These are phyloP conservation scores for Microtus ochrogaster DNA, from an alignment of 2,113 vertebrate species.

Conservation along the genomic window DNA sequence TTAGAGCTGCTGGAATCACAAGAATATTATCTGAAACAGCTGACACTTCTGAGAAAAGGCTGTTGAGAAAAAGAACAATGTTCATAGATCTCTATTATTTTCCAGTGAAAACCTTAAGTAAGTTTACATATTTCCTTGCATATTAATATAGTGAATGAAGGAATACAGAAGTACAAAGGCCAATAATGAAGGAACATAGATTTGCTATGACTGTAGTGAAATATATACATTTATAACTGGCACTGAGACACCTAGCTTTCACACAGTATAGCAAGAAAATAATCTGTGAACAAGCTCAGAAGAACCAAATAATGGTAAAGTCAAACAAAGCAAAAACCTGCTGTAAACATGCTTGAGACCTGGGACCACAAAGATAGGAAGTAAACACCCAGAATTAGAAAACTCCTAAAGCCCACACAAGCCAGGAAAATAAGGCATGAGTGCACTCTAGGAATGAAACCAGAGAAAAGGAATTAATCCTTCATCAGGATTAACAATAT, in stretches of 20 bases:
- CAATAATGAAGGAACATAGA: background rate
- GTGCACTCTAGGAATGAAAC: background rate
- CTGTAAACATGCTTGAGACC: background rate
- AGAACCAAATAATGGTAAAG: slow-evolving; percentile 2
- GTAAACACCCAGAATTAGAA: background rate
- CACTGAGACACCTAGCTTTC: background rate
- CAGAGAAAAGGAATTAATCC: background rate
- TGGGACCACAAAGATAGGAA: background rate
- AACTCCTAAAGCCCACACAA: background rate
- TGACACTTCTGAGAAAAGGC: background rate
- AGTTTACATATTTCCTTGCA: background rate
- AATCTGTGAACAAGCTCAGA: background rate
- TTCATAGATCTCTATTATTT: slow-evolving; percentile 5
- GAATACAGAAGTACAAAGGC: background rate
- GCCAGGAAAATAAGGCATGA: background rate
- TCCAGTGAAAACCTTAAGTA: background rate
- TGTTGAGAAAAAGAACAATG: slow-evolving; percentile 5
- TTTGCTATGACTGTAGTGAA: background rate
- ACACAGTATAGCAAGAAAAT: background rate
- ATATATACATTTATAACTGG: background rate
- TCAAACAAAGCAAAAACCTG: background rate
- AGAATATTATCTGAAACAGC: background rate
- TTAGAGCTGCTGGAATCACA: background rate
- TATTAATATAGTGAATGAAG: slow-evolving; percentile 1
- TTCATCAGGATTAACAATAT: background rate